phyloP scores from a whole-genome alignment of 2,797 vertebrate species.

The Urosaurus nigricauda region DNA sequence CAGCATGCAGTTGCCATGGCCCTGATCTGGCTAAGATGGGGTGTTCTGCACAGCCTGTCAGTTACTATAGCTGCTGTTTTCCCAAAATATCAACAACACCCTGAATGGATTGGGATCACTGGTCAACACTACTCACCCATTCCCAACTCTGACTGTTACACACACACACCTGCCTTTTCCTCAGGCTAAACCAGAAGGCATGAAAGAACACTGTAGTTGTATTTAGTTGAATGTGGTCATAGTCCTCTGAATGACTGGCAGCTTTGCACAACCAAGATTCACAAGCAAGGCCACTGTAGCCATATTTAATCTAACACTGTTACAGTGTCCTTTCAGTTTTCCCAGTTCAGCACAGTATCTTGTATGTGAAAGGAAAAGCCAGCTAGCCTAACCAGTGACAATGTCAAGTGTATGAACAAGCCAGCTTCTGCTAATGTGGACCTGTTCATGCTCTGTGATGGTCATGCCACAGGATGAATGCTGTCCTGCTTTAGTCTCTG shows the following conservation, averaged over 20 bases:
- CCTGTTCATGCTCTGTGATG: background rate
- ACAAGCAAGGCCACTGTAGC: background rate
- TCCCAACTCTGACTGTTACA: background rate
- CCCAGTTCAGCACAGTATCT: background rate
- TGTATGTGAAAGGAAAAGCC: background rate
- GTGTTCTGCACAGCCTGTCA: too few species aligned
- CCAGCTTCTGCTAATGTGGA: background rate
- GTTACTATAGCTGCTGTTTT: background rate
- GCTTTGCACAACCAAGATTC: background rate
- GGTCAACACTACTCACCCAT: too few species aligned
- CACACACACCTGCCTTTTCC: too few species aligned
- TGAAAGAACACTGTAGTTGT: background rate
- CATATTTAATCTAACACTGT: too few species aligned
- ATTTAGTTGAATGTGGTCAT: background rate
- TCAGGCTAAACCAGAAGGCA: background rate
- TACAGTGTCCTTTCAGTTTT: background rate
- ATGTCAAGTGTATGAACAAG: background rate
- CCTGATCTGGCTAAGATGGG: too few species aligned
- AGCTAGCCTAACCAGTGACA: background rate
- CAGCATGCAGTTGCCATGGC: too few species aligned
- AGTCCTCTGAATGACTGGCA: background rate
- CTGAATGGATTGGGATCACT: background rate
- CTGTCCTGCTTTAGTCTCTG: background rate
- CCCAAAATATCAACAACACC: background rate
- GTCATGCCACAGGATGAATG: background rate